These are phyloP conservation scores for Hafferia zeledoni DNA, from an alignment of 2,797 vertebrate species.

Conservation along the genomic window DNA sequence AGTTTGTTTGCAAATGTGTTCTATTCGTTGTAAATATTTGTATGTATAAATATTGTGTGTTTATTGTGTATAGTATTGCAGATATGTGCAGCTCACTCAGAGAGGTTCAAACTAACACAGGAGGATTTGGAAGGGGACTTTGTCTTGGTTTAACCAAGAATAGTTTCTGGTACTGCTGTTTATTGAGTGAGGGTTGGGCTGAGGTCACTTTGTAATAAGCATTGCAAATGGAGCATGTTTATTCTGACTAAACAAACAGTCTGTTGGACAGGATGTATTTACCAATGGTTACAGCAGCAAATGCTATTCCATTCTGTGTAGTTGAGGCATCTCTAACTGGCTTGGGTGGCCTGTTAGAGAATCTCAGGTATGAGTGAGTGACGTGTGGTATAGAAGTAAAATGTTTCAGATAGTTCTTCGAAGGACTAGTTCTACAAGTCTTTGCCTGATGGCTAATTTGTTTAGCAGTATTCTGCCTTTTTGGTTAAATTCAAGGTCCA, in stretches of 20 bases:
- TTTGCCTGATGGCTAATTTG: neutral
- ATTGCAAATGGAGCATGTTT: neutral
- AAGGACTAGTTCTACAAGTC: neutral
- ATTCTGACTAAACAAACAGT: neutral
- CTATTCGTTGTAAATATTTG: neutral
- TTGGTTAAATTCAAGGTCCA: neutral
- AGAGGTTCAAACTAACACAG: neutral
- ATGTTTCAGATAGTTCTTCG: neutral
- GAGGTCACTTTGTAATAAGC: neutral
- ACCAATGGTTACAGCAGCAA: neutral
- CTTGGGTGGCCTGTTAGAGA: neutral
- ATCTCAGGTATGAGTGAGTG: neutral
- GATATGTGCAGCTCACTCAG: neutral
- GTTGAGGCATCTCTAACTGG: neutral
- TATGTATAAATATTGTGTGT: neutral
- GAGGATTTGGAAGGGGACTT: neutral
- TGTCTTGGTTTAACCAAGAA: neutral
- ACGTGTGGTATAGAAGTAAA: fast-evolving
- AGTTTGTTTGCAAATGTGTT: neutral
- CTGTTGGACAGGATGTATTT: neutral
- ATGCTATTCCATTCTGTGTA: neutral
- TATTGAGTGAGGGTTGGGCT: neutral
- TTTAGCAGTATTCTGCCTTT: neutral
- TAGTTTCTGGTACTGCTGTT: neutral
- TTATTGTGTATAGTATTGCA: neutral